Evolutionary conservation across 2,113 vertebrate species (phyloP), one percentile per base, ranked within the genome.

Genomic region (Romanogobio albipinnatus): DNA sequence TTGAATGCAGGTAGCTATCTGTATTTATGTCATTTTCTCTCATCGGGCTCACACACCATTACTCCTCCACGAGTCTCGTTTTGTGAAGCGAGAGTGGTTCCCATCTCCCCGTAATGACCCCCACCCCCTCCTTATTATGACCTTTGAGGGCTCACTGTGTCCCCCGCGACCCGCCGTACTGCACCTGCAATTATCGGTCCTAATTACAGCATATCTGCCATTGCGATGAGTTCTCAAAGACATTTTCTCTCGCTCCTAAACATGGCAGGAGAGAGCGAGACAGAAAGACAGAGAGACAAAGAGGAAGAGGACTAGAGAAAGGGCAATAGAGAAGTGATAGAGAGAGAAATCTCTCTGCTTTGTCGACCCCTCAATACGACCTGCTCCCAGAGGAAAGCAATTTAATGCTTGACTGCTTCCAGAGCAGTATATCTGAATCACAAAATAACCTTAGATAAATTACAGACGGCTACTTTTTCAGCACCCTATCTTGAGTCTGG

Each of bases 361-460:
- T 93, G 91, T 92, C 0, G 86, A 95, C 93, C 93, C 89, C 86
- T 91, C 92, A 86, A 89, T 90, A 89, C 89, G 84, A 95, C 93
- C 93, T 91, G 90, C 85, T 96, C 94, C 94, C 94, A 88, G 86
- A 91, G 93, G 94, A 96, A 96, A 95, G 91, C 92, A 96, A 97
- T 97, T 97, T 96, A 97, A 95, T 90, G 95, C 94, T 94, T 90
- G 90, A 85, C 85, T 90, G 92, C 94, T 89, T 93, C 90, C 53
- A 92, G 91, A 94, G 92, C 86, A 93, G 92, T 94, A 93, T 91
- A 92, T 94, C 94, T 93, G 93, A 95, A 95, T 93, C 91, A 86
- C 88, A 92, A 94, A 92, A 94, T 94, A 92, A 89, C 49, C 85
- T 86, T 87, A 92, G 93, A 96, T 94, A 95, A 96, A 96, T 96